These are phyloP conservation scores for Stegodyphus dumicola DNA, from an alignment of 1,140 invertebrate genomes.

Conservation along the genomic window DNA sequence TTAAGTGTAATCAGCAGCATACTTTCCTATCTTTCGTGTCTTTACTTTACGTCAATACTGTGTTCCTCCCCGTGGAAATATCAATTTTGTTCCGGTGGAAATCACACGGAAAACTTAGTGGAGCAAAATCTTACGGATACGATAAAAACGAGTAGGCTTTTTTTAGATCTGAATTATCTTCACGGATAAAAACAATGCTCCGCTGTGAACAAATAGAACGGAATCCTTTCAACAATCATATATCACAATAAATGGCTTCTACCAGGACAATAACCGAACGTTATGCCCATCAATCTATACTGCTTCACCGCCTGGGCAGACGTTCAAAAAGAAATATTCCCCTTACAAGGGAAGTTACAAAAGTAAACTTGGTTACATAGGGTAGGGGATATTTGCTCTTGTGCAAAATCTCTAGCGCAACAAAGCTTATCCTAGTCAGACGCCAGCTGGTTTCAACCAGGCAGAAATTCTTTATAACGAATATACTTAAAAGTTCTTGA, in stretches of 20 bases:
- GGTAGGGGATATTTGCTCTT: constrained; percentile 9
- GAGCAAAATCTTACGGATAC: constrained; percentile 20
- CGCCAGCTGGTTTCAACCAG: neutral
- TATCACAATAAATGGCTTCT: constrained; percentile 53
- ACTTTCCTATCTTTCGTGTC: too few species aligned
- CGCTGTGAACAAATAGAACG: constrained; percentile 50
- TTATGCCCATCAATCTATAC: constrained; percentile 51
- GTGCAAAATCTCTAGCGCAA: constrained; percentile 14
- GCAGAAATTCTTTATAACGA: neutral
- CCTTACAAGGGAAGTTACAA: constrained; percentile 35
- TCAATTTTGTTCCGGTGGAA: constrained; percentile 32
- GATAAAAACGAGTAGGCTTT: constrained; percentile 25
- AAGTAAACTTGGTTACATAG: constrained; percentile 2
- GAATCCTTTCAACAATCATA: constrained; percentile 57
- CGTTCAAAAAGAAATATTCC: constrained; percentile 44
- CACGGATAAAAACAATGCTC: constrained; percentile 55
- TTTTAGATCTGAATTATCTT: constrained; percentile 53
- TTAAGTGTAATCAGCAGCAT: too few species aligned
- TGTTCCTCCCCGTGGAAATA: constrained; percentile 9
- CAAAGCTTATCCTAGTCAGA: neutral
- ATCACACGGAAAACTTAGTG: constrained; percentile 27
- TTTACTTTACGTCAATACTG: neutral
- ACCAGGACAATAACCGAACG: constrained; percentile 40
- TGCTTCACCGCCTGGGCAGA: constrained; percentile 23
- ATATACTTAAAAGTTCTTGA: too few species aligned